These are phyloP conservation scores for Lepus oiostolus DNA, from an alignment of 2,797 vertebrate species.

Conservation along the genomic window DNA sequence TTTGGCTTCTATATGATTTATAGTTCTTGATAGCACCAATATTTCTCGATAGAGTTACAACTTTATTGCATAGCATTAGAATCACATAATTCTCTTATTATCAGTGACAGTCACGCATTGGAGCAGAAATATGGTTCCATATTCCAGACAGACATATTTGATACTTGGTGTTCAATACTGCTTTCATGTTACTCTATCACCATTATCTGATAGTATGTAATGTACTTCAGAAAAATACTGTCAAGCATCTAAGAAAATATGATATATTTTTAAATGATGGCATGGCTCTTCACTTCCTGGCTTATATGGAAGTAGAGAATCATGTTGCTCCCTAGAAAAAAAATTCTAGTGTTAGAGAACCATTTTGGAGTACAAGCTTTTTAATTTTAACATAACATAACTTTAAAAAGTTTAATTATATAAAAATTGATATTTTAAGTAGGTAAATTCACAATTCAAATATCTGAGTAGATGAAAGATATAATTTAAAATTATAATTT, in stretches of 20 bases:
- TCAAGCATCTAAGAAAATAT: conserved; percentile 19
- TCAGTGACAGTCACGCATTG: neutral
- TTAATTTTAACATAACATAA: neutral
- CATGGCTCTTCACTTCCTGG: neutral
- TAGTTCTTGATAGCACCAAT: neutral
- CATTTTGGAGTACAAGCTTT: neutral
- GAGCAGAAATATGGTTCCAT: conserved; percentile 6
- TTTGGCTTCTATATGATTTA: conserved; percentile 44
- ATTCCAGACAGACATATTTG: conserved; percentile 7
- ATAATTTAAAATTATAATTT: neutral
- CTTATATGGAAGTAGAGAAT: neutral
- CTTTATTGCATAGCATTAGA: neutral
- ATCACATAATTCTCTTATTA: conserved; percentile 55
- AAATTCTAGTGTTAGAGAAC: conserved; percentile 25
- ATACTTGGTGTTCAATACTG: neutral
- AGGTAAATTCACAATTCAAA: neutral
- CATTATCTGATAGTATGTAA: conserved; percentile 15
- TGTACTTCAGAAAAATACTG: neutral
- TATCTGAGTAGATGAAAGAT: neutral
- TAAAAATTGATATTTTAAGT: neutral
- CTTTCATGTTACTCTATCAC: conserved; percentile 14
- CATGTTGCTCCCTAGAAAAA: neutral
- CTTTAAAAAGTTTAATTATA: neutral
- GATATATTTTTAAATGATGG: neutral
- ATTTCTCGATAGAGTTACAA: neutral